phyloP scores from a whole-genome alignment of 2,888 invertebrate species.

The Caenorhabditis sp. region DNA sequence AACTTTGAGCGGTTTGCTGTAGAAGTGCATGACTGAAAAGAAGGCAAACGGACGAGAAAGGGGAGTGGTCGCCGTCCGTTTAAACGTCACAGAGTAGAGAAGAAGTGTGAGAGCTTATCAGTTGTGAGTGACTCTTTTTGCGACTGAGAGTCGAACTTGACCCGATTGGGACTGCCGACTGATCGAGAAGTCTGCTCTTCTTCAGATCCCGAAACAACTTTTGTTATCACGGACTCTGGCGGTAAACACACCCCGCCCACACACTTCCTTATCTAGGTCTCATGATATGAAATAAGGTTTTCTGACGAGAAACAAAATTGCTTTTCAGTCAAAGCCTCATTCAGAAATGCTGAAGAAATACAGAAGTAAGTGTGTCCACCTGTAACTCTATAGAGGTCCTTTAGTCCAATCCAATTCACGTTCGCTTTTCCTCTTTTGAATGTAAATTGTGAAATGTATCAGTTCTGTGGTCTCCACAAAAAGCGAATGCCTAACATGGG shows the following conservation, averaged over 20 bases:
- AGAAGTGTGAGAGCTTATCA: background rate
- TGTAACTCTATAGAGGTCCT: too few species aligned
- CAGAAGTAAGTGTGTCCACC: too few species aligned
- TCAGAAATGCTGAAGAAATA: too few species aligned
- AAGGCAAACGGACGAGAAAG: background rate
- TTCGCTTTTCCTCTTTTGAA: too few species aligned
- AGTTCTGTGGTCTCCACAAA: too few species aligned
- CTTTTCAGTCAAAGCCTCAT: too few species aligned
- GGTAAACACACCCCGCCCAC: background rate
- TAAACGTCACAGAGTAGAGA: background rate
- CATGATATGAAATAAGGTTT: too few species aligned
- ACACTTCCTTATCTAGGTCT: background rate
- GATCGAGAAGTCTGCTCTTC: slow-evolving; percentile 28
- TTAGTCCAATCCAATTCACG: too few species aligned
- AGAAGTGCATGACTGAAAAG: too few species aligned
- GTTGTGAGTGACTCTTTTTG: background rate
- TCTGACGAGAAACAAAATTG: too few species aligned
- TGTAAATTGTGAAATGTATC: too few species aligned
- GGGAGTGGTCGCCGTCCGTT: background rate
- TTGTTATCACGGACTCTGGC: background rate
- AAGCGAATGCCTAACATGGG: too few species aligned
- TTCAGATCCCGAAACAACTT: background rate
- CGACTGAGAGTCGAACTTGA: background rate
- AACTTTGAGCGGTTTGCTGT: background rate
- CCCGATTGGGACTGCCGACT: background rate